A percentile compares a stretch with the other conserved stretches of the same genome.
These are phyloP conservation scores for Sigmodon hispidus DNA, from an alignment of 2,113 vertebrate genomes.

Conservation along the genomic window DNA sequence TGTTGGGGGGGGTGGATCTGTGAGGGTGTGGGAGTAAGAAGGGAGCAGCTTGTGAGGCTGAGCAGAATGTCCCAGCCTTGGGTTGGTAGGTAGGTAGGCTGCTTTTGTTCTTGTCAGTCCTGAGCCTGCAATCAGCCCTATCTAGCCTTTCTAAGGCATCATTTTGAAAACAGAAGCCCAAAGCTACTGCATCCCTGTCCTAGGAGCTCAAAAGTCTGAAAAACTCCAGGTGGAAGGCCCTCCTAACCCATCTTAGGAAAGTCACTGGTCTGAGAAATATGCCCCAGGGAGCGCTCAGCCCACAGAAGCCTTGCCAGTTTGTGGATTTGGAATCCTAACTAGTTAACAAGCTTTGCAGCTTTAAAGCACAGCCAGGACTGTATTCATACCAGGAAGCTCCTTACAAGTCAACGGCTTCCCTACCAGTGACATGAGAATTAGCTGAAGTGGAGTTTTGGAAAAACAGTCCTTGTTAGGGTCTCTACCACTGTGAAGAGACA, in stretches of 20 bases:
- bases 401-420: slow-evolving; percentile 18
- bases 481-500: no score
- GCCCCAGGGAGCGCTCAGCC: not conserved
- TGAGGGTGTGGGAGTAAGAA: not conserved
- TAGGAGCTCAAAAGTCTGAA: slow-evolving; percentile 7
- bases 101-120: not conserved
- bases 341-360: not conserved
- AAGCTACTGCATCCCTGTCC: not conserved
- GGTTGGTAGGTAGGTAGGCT: not conserved
- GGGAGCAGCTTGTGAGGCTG: not conserved
- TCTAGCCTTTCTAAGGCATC: not conserved
- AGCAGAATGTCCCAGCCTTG: not conserved
- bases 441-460: slow-evolving; percentile 24
- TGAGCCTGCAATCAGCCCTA: not conserved
- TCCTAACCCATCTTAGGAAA: not conserved
- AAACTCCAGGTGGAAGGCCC: not conserved
- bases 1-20: not conserved
- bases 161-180: not conserved
- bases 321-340: slow-evolving; percentile 2
- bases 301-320: not conserved
- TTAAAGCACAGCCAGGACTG: slow-evolving; percentile 45
- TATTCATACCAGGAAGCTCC: not conserved
- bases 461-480: not conserved
- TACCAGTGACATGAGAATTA: slow-evolving; percentile 19
- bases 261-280: not conserved